Evolutionary conservation across 1,140 invertebrate species (phyloP).

Genomic region (Zaprionus davidi): DNA sequence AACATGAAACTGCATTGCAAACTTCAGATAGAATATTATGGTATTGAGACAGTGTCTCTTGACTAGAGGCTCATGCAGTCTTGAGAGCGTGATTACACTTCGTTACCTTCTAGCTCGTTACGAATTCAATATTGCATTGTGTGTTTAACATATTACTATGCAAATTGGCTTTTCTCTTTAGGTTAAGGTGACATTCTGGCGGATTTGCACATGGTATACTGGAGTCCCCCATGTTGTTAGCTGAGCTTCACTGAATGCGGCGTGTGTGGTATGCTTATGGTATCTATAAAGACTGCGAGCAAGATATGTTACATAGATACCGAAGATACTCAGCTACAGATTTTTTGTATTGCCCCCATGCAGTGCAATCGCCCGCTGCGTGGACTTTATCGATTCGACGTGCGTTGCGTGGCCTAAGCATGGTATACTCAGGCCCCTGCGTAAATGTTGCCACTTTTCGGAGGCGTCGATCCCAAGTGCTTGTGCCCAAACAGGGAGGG

Average conservation of each 20-base stretch:
- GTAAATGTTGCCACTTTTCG: not conserved
- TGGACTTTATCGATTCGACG: constrained; percentile 6
- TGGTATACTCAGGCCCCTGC: not conserved
- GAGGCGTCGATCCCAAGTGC: not conserved
- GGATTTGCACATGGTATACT: not conserved
- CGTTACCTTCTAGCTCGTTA: not conserved
- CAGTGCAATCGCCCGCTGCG: not conserved
- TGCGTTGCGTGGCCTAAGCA: not conserved
- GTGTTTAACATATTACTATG: not conserved
- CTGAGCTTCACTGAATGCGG: not conserved
- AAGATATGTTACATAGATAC: not conserved
- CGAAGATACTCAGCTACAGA: not conserved
- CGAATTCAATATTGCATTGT: not conserved
- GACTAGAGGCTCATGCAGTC: not conserved
- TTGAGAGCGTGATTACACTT: no score
- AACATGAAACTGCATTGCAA: not conserved
- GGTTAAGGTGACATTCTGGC: not conserved
- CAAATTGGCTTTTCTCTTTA: not conserved
- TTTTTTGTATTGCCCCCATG: not conserved
- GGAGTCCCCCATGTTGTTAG: no score
- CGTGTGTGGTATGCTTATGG: not conserved
- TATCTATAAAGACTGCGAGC: no score
- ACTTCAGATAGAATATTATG: not conserved
- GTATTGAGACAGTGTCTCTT: not conserved
- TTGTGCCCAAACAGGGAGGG: not conserved